Conservation (phyloP, 2,888 invertebrate species). For the Athalia circularis region DNA sequence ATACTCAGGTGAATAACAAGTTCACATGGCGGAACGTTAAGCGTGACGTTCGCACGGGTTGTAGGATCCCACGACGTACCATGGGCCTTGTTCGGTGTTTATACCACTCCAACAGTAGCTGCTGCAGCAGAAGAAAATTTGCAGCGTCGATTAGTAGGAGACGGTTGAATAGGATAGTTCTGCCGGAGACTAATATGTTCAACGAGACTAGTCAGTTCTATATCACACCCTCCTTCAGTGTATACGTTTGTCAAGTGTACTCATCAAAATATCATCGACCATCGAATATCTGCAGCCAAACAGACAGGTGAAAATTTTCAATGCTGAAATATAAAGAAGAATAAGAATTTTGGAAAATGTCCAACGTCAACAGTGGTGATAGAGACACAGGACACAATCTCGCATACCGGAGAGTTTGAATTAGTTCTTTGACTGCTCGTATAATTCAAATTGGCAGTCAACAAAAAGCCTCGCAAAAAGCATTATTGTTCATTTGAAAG, state of each 20-base stretch:
- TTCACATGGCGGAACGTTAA: constrained; percentile 14
- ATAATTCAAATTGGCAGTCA: background rate
- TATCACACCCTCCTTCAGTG: background rate
- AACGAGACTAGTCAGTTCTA: no score
- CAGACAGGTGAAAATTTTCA: no score
- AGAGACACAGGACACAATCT: no score
- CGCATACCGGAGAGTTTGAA: background rate
- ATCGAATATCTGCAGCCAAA: no score
- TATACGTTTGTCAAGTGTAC: background rate
- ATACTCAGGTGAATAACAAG: background rate
- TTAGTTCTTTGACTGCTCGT: background rate
- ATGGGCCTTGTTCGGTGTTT: no score
- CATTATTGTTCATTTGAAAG: no score
- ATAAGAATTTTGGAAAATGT: no score
- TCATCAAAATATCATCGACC: no score
- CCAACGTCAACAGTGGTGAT: no score
- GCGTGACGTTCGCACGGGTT: constrained; percentile 42
- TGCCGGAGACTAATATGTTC: no score
- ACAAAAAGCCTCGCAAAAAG: no score
- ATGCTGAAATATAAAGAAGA: no score
- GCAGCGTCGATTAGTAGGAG: constrained; percentile 23
- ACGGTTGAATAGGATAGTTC: background rate
- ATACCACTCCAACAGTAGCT: background rate
- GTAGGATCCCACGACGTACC: constrained; percentile 42
- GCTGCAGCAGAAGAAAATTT: background rate